Percentiles rank a stretch among this genome's conserved stretches.
Conservation (phyloP, 2,888 invertebrate genomes). For the Urechis unicinctus region DNA sequence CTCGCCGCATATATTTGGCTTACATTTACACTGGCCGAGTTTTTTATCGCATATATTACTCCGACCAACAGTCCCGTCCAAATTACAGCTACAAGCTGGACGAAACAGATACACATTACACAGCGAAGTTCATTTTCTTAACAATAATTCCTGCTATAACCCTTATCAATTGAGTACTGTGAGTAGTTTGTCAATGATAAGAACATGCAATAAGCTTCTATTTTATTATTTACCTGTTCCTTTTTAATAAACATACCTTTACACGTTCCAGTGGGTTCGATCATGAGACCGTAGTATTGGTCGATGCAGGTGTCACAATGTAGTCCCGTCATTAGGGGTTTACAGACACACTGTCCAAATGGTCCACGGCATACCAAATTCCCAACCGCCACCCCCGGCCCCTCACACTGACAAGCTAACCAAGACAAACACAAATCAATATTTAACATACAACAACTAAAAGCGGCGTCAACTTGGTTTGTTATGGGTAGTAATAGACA, state of each 20-base stretch:
- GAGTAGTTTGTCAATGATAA: too few relatives aligned
- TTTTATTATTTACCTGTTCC: too few relatives aligned
- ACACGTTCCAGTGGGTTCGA: conserved; percentile 17
- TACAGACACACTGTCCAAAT: conserved; percentile 27
- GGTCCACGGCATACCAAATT: conserved; percentile 8
- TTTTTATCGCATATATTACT: conserved; percentile 67
- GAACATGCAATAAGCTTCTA: too few relatives aligned
- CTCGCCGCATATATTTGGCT: conserved; percentile 77
- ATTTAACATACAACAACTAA: too few relatives aligned
- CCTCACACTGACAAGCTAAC: conserved; percentile 24
- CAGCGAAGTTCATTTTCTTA: too few relatives aligned
- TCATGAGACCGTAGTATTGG: conserved; percentile 23
- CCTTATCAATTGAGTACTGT: too few relatives aligned
- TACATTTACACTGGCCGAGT: conserved; percentile 85
- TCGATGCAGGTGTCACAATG: conserved; percentile 24
- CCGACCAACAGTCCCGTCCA: conserved; percentile 80
- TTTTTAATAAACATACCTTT: too few relatives aligned
- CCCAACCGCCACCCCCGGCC: conserved; percentile 17
- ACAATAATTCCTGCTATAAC: too few relatives aligned
- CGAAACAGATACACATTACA: too few relatives aligned
- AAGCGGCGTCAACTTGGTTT: too few relatives aligned
- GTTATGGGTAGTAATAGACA: too few relatives aligned
- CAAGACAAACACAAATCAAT: too few relatives aligned
- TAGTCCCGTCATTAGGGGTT: conserved; percentile 17
- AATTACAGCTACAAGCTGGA: conserved; percentile 74